Base-by-base conservation (phyloP, 2,113 vertebrate genomes). In the Thryonomys swinderianus region DNA sequence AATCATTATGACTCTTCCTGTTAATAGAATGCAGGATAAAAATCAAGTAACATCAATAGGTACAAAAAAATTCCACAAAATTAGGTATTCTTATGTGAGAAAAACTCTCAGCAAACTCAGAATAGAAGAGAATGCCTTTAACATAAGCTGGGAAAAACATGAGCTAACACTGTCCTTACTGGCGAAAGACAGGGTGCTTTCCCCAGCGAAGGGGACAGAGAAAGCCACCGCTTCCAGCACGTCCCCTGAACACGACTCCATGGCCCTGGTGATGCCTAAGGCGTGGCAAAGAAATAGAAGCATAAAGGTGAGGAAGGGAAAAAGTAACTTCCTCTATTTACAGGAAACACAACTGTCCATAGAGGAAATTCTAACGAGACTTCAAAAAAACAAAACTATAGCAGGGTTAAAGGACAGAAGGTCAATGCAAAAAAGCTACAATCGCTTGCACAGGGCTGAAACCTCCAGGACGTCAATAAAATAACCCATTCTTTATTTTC, bases 121-220 rank as follows among this genome's bases (percentile, higher is more conserved):
- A 69, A 85, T n/a, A 92, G 80, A 86, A 12, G 8, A 61, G 30
- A 94, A 92, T 42, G 48, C 81, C n/a, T 67, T 85, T 34, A 76
- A 40, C 23, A 91, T n/a, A 42, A 76, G 81, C 66, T 51, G 30
- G 80, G 13, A 55, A 37, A 64, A 27, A 84, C 61, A 88, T 21
- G 3, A 37, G 17, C 69, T 67, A 94, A 53, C 11, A 55, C 59
- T 4, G 55, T 51, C 40, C 13, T 67, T 76, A 20, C 74, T 51
- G 12, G 32, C 71, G 27, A 78, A 84, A 79, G n/a, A 64, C 5
- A 17, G 34, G 62, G n/a, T 21, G 12, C 53, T 79, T 81, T 94
- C 1, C 73, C 34, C 17, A 30, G 67, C 40, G 23, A 79, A 2
- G 18, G 55, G n/a, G 73, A 48, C 34, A 34, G 14, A 45, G 21